These are phyloP conservation scores for Ameiurus melas DNA, from an alignment of 2,113 vertebrate genomes.

Conservation along the genomic window DNA sequence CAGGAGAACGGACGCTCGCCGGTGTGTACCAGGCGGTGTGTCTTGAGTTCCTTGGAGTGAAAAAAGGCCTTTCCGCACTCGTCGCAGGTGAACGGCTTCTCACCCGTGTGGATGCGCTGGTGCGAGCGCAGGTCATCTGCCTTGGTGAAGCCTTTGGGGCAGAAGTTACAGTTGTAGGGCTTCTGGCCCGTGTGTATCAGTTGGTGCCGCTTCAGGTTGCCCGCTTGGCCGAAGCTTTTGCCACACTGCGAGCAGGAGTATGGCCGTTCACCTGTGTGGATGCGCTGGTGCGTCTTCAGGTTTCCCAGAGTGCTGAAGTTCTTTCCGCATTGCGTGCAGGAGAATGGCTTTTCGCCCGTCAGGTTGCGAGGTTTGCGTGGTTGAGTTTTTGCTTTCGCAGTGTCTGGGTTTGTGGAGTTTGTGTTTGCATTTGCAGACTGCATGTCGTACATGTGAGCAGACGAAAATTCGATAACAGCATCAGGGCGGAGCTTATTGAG, in stretches of 20 bases:
- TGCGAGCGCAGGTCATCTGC: constrained; percentile 75
- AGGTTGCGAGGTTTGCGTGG: constrained; percentile 73
- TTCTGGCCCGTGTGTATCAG: constrained; percentile 80
- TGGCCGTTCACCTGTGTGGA: constrained; percentile 77
- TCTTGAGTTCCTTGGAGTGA: constrained; percentile 74
- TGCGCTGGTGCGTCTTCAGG: constrained; percentile 78
- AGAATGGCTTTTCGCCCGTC: constrained; percentile 73
- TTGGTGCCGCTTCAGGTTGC: constrained; percentile 76
- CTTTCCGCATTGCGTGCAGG: constrained; percentile 75
- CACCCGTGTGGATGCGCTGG: constrained; percentile 76
- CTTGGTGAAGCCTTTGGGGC: constrained; percentile 78
- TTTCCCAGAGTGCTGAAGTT: constrained; percentile 80
- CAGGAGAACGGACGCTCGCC: constrained; percentile 72
- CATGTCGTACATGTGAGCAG: constrained; percentile 64
- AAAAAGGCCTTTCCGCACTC: constrained; percentile 75
- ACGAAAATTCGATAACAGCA: constrained; percentile 63
- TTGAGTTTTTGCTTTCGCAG: constrained; percentile 10
- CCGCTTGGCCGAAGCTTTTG: constrained; percentile 78
- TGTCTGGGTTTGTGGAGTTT: constrained; percentile 23
- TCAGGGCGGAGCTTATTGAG: constrained; percentile 78
- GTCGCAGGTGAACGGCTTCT: constrained; percentile 73
- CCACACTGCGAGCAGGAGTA: constrained; percentile 78
- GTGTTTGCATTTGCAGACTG: constrained; percentile 50
- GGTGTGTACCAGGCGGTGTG: constrained; percentile 74
- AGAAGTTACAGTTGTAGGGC: constrained; percentile 76